Evolutionary conservation across 1,140 invertebrate species (phyloP).

Genomic region (Macrosteles quadrilineatus): DNA sequence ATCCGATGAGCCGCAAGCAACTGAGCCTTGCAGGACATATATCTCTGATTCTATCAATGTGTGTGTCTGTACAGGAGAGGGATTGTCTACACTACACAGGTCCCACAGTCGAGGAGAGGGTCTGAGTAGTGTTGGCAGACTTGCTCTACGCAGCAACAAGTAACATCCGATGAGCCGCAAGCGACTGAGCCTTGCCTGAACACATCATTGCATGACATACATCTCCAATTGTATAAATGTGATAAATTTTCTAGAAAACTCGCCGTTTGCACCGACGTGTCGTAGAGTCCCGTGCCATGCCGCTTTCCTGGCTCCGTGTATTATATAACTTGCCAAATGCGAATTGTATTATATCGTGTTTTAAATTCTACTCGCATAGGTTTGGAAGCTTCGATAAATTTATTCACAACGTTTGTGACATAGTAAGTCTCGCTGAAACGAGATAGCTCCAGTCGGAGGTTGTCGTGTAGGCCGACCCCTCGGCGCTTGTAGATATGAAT

Average conservation of each 20-base stretch:
- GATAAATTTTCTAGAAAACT: conserved; percentile 11
- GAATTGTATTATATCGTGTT: conserved; percentile 9
- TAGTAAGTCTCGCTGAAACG: conserved; percentile 3
- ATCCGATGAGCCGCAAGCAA: conserved; percentile 7
- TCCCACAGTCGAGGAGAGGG: no score
- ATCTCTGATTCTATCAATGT: no score
- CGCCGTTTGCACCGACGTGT: not conserved
- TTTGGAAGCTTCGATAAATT: conserved; percentile 10
- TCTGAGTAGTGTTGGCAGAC: no score
- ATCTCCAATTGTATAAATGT: conserved; percentile 16
- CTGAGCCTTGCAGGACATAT: no score
- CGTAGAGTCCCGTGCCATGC: no score
- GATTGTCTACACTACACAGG: no score
- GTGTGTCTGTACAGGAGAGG: no score
- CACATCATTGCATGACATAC: not conserved
- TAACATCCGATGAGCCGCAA: no score
- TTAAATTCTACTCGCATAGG: conserved; percentile 13
- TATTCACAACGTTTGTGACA: conserved; percentile 20
- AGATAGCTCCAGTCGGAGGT: no score
- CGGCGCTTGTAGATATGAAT: conserved; percentile 5
- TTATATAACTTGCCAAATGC: conserved; percentile 20
- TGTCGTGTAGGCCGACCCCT: not conserved
- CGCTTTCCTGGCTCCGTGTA: conserved; percentile 7
- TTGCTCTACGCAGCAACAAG: no score
- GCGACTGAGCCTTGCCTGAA: conserved; percentile 5